A percentile compares a stretch with the other conserved stretches of the same genome.
phyloP scores from a whole-genome alignment of 2,113 vertebrate genomes.

The Hippocampus mohnikei region DNA sequence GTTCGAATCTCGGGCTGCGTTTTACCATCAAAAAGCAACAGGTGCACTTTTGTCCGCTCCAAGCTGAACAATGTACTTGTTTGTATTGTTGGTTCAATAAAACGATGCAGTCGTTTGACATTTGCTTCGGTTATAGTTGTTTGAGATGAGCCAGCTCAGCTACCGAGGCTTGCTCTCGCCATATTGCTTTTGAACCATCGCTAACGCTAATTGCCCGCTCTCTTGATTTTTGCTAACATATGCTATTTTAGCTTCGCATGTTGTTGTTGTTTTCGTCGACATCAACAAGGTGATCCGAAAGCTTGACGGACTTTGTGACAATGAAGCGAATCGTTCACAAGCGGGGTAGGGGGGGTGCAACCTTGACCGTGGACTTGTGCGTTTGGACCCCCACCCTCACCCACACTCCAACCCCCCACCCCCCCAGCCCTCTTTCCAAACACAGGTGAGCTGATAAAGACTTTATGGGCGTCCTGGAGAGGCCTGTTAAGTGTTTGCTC shows the following conservation, averaged over 20 bases:
- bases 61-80: not conserved
- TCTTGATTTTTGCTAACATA: no score
- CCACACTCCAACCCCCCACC: not conserved
- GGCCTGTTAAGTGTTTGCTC: conserved; percentile 50
- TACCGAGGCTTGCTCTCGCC: no score
- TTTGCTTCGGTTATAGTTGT: no score
- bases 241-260: no score
- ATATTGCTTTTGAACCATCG: no score
- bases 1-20: not conserved
- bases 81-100: no score
- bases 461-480: conserved; percentile 54
- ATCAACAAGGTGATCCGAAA: not conserved
- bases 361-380: conserved; percentile 41
- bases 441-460: conserved; percentile 59
- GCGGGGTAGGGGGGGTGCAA: not conserved
- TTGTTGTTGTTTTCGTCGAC: not conserved
- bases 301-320: not conserved
- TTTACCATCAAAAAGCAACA: no score
- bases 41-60: not conserved
- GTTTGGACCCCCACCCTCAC: conserved; percentile 49
- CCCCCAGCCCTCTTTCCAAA: conserved; percentile 70
- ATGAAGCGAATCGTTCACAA: not conserved
- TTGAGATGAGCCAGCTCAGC: no score
- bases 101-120: no score
- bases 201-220: no score